phyloP scores from a whole-genome alignment of 2,113 vertebrate species.

The Gopherus flavomarginatus region DNA sequence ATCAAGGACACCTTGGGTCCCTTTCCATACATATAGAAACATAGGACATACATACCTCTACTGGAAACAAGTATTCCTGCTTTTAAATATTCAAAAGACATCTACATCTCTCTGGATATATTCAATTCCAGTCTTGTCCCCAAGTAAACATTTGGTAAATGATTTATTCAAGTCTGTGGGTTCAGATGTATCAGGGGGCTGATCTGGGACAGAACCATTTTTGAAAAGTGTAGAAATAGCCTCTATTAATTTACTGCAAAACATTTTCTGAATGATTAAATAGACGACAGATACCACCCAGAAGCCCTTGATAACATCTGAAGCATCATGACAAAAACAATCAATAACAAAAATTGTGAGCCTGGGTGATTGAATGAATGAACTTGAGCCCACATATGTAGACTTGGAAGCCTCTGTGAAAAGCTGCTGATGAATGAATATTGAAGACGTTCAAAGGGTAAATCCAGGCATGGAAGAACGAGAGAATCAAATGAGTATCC shows the following conservation, averaged over 20 bases:
- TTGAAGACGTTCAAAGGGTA: neutral
- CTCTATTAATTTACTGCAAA: neutral
- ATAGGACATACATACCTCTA: rapidly evolving
- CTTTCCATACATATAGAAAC: neutral
- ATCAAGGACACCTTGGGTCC: neutral
- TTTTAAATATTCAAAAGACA: neutral
- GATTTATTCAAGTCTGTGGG: neutral
- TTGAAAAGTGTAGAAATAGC: neutral
- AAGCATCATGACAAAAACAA: neutral
- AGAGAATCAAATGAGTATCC: neutral
- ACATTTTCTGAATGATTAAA: neutral
- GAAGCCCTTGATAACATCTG: neutral
- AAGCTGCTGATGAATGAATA: neutral
- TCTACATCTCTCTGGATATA: neutral
- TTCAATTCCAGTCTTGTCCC: neutral
- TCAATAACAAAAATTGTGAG: neutral
- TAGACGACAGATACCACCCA: neutral
- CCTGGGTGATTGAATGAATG: neutral
- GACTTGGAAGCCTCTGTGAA: neutral
- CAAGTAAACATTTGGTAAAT: neutral
- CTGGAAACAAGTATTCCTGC: neutral
- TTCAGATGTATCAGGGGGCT: neutral
- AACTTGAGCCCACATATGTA: neutral
- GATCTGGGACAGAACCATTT: neutral
- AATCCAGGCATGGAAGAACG: neutral